phyloP scores from a whole-genome alignment of 64 coral and sea anemone species.

The Stylophora pistillata region DNA sequence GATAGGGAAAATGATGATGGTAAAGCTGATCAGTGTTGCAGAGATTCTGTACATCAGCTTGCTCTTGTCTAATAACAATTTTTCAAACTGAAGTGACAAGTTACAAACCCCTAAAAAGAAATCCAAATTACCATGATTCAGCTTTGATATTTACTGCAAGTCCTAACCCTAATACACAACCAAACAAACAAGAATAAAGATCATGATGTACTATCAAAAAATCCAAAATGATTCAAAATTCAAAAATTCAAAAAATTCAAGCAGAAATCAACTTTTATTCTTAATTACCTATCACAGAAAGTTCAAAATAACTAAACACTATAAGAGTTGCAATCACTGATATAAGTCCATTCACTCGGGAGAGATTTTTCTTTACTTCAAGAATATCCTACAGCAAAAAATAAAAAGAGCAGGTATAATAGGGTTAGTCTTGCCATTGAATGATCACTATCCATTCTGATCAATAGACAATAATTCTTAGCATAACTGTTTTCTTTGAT shows the following conservation, averaged over 20 bases:
- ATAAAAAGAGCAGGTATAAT: not conserved
- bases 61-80: not conserved
- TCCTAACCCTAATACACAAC: too few relatives aligned
- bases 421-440: too few relatives aligned
- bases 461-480: too few relatives aligned
- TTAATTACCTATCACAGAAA: conserved; percentile 64
- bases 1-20: conserved; percentile 65
- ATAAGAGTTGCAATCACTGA: conserved; percentile 72
- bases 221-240: too few relatives aligned
- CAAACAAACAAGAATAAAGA: not conserved
- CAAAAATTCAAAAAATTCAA: too few relatives aligned
- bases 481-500: too few relatives aligned
- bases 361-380: conserved; percentile 94
- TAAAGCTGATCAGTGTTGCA: conserved; percentile 47
- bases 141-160: too few relatives aligned
- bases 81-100: conserved; percentile 32
- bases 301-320: conserved; percentile 70
- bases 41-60: conserved; percentile 66
- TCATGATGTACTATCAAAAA: not conserved
- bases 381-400: conserved; percentile 63
- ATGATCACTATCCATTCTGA: too few relatives aligned
- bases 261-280: too few relatives aligned
- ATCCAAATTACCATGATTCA: not conserved
- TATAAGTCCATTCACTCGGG: conserved; percentile 69
- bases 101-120: conserved; percentile 72